Percentiles rank a stretch among this genome's conserved stretches.
Evolutionary conservation across 2,888 invertebrate species (phyloP).

Genomic region (Aelia acuminata): DNA sequence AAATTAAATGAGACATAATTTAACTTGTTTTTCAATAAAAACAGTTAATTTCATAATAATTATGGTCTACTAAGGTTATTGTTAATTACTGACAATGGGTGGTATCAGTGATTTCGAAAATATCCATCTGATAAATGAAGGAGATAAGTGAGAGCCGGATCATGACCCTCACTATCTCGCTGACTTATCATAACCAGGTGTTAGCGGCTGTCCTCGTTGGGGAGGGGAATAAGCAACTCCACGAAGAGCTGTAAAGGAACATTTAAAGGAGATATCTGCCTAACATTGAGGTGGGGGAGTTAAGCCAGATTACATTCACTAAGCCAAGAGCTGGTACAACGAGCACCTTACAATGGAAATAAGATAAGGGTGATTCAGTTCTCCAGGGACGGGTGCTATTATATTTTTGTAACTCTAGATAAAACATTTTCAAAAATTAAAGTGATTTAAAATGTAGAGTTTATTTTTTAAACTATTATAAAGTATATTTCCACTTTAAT

Average conservation of each 20-base stretch:
- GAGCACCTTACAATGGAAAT: neutral
- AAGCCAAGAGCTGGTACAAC: neutral
- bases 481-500: no score
- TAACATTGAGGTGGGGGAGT: neutral
- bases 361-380: neutral
- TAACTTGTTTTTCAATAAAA: no score
- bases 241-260: neutral
- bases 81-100: neutral
- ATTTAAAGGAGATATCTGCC: neutral
- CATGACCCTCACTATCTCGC: neutral
- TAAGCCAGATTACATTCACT: conserved; percentile 2
- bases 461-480: no score
- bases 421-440: no score
- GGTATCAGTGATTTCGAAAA: neutral
- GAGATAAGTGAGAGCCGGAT: neutral
- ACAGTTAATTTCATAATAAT: neutral
- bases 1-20: no score
- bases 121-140: neutral
- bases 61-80: neutral
- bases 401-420: no score
- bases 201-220: neutral
- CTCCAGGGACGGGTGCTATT: neutral
- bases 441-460: no score
- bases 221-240: neutral
- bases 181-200: neutral